Base-by-base conservation (phyloP, 2,797 vertebrate species). In the Vipera latastei region DNA sequence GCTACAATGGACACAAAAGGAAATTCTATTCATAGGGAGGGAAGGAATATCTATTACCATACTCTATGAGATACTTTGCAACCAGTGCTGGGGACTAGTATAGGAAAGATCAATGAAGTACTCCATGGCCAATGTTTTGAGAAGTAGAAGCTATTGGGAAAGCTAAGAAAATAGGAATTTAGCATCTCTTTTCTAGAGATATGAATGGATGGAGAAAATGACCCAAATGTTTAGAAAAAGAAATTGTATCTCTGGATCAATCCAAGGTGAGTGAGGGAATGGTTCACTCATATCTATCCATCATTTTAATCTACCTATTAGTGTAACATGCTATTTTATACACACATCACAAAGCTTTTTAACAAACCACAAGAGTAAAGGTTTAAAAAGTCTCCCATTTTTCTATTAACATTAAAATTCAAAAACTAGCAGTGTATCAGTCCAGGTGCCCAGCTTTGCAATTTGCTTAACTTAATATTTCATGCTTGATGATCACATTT, bases 401-500 rank as follows among this genome's bases (percentile, higher is more conserved):
- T 96, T 69, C 83, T 95, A 86, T 61, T 93, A 93, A 96, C 96
- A 95, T 93, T 86, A 94, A 94, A 92, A 96, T 91, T 90, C 96
- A 65, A 38, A 96, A 94, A 94, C 91, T 20, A 60, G 56, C 93
- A 56, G 3, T 25, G 91, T 95, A 91, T 95, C 95, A 96, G 57
- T 92, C 73, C 93, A 94, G 63, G 18, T 48, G 44, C 26, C 55
- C 25, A 94, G 88, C 91, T 56, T 94, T 91, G 38, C 32, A 93
- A 4, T 87, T 95, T 89, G 61, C 92, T 95, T 93, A 96, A 95
- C 87, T 92, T 88, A 86, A 94, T 97, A 96, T 96, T 96, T 89
- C 89, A 69, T 94, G 90, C 94, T 94, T 95, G 91, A 57, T 95
- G 90, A 95, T 93, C 95, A 26, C 93, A 89, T 93, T 97, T 93